Evolutionary conservation across 2,113 vertebrate genomes (phyloP).

Genomic region (Ailuropoda melanoleuca): DNA sequence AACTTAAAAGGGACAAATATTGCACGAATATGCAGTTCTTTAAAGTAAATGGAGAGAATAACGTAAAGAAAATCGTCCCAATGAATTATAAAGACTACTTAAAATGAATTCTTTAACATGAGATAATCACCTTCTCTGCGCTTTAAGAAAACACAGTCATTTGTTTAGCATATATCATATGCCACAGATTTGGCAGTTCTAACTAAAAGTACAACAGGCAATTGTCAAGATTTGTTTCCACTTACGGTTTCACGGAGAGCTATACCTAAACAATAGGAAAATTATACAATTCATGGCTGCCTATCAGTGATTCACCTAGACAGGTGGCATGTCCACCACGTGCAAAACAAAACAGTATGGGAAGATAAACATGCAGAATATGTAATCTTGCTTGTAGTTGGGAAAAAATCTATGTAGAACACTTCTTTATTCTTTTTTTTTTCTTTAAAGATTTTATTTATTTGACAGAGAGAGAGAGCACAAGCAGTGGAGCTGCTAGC

Average conservation of each 20-base stretch:
- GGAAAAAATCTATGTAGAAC: neutral
- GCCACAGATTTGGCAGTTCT: neutral
- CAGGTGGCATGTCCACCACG: neutral
- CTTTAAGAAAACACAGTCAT: conserved; percentile 31
- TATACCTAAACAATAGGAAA: neutral
- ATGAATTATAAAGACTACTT: conserved; percentile 20
- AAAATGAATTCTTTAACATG: neutral
- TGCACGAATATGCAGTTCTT: neutral
- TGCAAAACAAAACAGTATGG: neutral
- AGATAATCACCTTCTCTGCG: neutral
- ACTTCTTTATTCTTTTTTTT: neutral
- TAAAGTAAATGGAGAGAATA: neutral
- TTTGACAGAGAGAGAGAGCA: too few relatives aligned
- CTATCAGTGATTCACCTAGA: neutral
- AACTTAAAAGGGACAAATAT: neutral
- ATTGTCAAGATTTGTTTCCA: neutral
- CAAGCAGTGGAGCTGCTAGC: too few relatives aligned
- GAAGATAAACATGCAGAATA: neutral
- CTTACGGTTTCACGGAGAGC: neutral
- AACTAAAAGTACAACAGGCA: conserved; percentile 14
- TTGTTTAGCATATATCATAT: neutral
- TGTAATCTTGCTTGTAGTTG: neutral
- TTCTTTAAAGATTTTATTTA: too few relatives aligned
- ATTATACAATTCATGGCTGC: neutral
- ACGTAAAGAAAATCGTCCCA: neutral